Conservation (phyloP, 2,113 vertebrate genomes). For the Catharus minimus region DNA sequence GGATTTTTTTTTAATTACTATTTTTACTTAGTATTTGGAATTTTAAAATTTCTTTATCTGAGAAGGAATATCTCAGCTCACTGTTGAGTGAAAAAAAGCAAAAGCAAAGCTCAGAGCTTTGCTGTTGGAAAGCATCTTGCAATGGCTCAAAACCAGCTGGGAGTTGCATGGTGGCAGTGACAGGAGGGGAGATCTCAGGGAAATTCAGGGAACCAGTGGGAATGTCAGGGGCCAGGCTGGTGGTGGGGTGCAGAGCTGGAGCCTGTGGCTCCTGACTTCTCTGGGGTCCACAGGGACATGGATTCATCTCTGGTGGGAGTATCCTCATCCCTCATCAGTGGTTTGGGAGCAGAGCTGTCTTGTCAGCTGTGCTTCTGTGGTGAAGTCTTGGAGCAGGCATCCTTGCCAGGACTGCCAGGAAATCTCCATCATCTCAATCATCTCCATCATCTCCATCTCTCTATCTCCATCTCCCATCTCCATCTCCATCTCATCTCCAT, state of each 20-base stretch:
- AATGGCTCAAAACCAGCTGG: rapidly evolving
- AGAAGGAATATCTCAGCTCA: background rate
- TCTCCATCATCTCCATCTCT: no score
- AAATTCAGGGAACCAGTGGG: rapidly evolving
- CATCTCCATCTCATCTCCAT: background rate
- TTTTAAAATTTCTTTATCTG: background rate
- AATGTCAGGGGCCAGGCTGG: background rate
- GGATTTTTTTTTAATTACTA: background rate
- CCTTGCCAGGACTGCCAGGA: background rate
- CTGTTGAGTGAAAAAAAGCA: background rate
- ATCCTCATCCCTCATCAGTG: rapidly evolving
- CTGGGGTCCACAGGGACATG: background rate
- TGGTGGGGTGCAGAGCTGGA: background rate
- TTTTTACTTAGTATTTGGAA: background rate
- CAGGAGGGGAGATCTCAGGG: background rate
- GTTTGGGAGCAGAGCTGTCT: background rate
- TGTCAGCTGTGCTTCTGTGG: background rate
- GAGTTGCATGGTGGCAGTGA: background rate
- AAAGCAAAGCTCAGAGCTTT: background rate
- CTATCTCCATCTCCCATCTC: background rate
- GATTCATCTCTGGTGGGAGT: background rate
- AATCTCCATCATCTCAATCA: background rate
- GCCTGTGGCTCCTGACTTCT: background rate
- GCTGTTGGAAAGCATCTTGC: background rate
- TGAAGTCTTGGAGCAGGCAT: rapidly evolving